Conservation (phyloP, 2,888 invertebrate species). For the Drosophila borborema region DNA sequence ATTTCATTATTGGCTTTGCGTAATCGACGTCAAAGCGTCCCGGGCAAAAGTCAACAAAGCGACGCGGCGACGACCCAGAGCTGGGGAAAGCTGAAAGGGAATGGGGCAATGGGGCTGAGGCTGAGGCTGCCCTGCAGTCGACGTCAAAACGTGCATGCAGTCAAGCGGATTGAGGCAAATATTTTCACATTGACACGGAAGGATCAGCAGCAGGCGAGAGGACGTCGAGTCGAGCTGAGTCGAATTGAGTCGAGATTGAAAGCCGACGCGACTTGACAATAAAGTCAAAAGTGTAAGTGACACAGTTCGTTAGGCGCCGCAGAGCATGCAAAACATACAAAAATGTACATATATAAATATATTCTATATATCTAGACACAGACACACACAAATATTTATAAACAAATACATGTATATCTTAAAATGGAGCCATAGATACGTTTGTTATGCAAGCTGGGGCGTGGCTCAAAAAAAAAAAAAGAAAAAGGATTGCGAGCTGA, state of each 20-base stretch:
- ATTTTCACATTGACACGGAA: constrained; percentile 81
- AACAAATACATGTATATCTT: constrained; percentile 31
- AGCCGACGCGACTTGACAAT: constrained; percentile 61
- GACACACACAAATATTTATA: constrained; percentile 23
- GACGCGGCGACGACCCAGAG: constrained; percentile 28
- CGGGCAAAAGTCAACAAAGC: constrained; percentile 77
- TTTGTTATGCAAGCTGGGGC: constrained; percentile 78
- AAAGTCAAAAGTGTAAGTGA: constrained; percentile 82
- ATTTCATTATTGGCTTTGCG: constrained; percentile 83
- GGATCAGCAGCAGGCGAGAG: constrained; percentile 48
- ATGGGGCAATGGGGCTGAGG: constrained; percentile 19
- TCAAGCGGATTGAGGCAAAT: constrained; percentile 81
- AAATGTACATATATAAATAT: constrained; percentile 17
- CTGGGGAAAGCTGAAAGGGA: not conserved
- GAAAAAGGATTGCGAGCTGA: constrained; percentile 73
- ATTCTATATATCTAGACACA: constrained; percentile 3
- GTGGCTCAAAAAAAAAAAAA: constrained; percentile 58
- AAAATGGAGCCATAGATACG: constrained; percentile 58
- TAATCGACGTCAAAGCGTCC: constrained; percentile 81
- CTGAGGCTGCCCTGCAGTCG: constrained; percentile 58
- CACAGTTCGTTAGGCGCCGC: constrained; percentile 82
- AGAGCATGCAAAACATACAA: constrained; percentile 49
- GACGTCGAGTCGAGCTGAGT: constrained; percentile 20
- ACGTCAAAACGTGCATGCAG: constrained; percentile 78
- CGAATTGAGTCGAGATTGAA: constrained; percentile 49